Base-by-base conservation (phyloP, 2,888 invertebrate species). In the Eretmocerus hayati region DNA sequence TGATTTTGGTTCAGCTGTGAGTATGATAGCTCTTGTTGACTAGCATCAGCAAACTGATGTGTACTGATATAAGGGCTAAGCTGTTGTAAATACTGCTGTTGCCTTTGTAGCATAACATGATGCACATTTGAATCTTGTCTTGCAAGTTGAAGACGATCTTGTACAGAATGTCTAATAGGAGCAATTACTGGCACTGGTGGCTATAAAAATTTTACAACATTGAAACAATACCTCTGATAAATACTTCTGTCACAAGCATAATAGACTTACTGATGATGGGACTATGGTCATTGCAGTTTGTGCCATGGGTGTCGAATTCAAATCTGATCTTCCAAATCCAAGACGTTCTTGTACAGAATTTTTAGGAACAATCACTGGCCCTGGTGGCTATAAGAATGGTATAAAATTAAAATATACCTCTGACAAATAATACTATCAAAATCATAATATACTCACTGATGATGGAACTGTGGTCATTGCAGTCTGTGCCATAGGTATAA, bases 281-380 rank as follows among this genome's bases (percentile, higher is more conserved):
- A n/a, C n/a, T n/a, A n/a, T n/a, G n/a, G n/a, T n/a, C n/a, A 51
- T 51, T 13, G 46, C 38, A 53, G 39, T 46, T 9, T 49, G 53
- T 21, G 44, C 50, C 46, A 63, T 63, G 4, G 70, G 70, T 32
- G 69, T 57, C 49, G 69, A 70, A 46, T 62, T 67, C 23, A 3
- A 21, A 5, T 30, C 36, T 5, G 2, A 19, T 13, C 11, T 23
- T 21, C 8, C 18, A n/a, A 32, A 9, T 13, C 13, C 8, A 30
- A 30, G 30, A 30, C 30, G 8, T 30, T 30, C 13, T 30, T 8
- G 13, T 30, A 9, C 30, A 9, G 30, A 30, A 30, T 9, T 8
- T 30, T 30, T 30, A 13, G 30, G 13, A 30, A 9, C 30, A 9
- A 9, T 13, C 30, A 9, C n/a, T n/a, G n/a, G n/a, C n/a, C n/a